A percentile compares a stretch with the other conserved stretches of the same genome.
Evolutionary conservation across 2,113 vertebrate species (phyloP).

Genomic region (Nyctereutes procyonoides): DNA sequence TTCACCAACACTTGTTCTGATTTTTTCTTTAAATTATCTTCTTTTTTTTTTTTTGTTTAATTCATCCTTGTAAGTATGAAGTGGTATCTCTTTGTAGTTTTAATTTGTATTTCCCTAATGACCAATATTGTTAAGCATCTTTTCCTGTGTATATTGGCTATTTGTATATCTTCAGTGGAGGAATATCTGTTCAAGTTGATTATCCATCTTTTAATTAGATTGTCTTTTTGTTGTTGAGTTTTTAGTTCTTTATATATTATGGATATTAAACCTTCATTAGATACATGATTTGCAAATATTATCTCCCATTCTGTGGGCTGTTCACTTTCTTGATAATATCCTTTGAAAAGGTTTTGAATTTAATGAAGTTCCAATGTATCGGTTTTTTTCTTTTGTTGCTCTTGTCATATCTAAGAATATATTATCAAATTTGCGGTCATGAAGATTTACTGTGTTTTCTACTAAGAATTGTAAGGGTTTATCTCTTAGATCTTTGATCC

Average conservation of each 20-base stretch:
- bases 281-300: background rate
- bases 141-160: background rate
- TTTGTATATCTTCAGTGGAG: background rate
- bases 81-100: background rate
- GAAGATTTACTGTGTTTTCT: slow-evolving; percentile 7
- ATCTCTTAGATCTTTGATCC: background rate
- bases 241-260: background rate
- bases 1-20: background rate
- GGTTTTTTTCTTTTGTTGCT: background rate
- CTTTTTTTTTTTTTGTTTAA: too few species aligned
- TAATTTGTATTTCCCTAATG: slow-evolving; percentile 13
- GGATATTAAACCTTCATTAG: background rate
- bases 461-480: background rate
- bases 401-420: background rate
- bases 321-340: background rate
- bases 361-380: background rate
- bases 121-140: background rate
- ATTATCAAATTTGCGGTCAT: slow-evolving; percentile 13
- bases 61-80: background rate
- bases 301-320: background rate
- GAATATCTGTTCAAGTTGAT: background rate
- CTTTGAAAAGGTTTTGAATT: background rate
- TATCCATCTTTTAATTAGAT: background rate
- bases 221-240: slow-evolving; percentile 10
- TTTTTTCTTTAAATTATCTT: background rate